Percentiles rank a stretch among this genome's conserved stretches.
Evolutionary conservation across 2,113 vertebrate genomes (phyloP).

Genomic region (Argyrosomus japonicus): DNA sequence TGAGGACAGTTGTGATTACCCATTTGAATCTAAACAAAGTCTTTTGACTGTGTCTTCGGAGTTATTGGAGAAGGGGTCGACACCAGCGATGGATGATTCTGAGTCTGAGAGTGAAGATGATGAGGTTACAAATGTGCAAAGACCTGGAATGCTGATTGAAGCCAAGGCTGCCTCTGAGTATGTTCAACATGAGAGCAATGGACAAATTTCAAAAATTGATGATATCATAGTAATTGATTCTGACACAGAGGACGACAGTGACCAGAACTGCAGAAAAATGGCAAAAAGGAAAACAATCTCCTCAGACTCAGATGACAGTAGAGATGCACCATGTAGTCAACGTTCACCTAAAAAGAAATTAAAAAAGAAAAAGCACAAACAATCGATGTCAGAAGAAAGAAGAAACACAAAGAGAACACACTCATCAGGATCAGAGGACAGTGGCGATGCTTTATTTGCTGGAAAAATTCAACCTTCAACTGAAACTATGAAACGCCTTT

Average conservation of each 20-base stretch:
- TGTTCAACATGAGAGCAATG: no score
- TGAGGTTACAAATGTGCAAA: background rate
- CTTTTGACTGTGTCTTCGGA: slow-evolving; percentile 2
- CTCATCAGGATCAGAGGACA: slow-evolving; percentile 1
- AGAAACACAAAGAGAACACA: no score
- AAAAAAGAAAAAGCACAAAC: no score
- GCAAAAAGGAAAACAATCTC: background rate
- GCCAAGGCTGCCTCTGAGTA: background rate
- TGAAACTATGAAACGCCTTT: background rate
- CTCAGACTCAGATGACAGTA: fast-evolving
- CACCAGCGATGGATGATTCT: background rate
- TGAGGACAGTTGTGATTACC: slow-evolving; percentile 65
- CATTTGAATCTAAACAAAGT: slow-evolving; percentile 20
- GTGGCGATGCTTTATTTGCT: background rate
- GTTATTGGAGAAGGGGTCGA: background rate
- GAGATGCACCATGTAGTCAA: background rate
- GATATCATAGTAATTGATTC: slow-evolving; percentile 3
- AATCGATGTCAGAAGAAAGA: background rate
- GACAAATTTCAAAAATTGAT: background rate
- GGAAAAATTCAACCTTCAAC: background rate
- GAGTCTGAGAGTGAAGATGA: background rate
- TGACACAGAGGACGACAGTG: slow-evolving; percentile 27
- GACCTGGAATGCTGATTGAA: background rate
- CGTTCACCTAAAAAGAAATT: background rate
- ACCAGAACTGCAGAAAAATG: background rate